These are phyloP conservation scores for Styela plicata DNA, from an alignment of 23 tunicate genomes.

Conservation along the genomic window DNA sequence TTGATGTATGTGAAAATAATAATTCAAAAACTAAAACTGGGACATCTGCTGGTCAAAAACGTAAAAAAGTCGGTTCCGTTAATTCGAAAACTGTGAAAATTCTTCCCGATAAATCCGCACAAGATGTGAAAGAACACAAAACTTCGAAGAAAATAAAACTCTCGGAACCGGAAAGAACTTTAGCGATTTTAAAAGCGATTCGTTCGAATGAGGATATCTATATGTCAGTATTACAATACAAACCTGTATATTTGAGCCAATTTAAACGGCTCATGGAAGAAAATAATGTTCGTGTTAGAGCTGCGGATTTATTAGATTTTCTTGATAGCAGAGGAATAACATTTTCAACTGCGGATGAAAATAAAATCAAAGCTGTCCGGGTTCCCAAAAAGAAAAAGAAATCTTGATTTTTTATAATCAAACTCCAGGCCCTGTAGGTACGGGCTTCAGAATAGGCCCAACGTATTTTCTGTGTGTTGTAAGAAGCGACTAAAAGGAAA, in stretches of 20 bases:
- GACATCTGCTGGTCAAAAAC: not conserved
- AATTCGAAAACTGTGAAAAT: not conserved
- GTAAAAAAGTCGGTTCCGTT: not conserved
- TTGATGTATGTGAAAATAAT: not conserved
- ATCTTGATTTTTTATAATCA: not conserved
- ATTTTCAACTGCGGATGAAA: conserved; percentile 34
- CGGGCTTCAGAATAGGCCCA: no score
- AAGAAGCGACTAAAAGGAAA: no score
- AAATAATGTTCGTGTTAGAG: not conserved
- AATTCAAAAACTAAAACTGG: no score
- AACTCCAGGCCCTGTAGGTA: no score
- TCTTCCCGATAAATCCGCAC: not conserved
- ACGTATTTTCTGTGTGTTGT: no score
- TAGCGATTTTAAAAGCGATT: conserved; percentile 12
- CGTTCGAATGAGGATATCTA: not conserved
- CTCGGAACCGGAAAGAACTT: not conserved
- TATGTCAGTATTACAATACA: not conserved
- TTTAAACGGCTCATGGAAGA: conserved; percentile 22
- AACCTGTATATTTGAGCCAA: conserved; percentile 22
- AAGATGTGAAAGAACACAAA: no score
- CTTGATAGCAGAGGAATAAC: conserved; percentile 21
- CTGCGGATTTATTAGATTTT: not conserved
- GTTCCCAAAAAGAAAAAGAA: not conserved
- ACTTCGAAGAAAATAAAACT: conserved; percentile 2
- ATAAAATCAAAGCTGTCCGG: not conserved